These are phyloP conservation scores for Trissolcus basalis DNA, from an alignment of 1,140 invertebrate genomes.

Conservation along the genomic window DNA sequence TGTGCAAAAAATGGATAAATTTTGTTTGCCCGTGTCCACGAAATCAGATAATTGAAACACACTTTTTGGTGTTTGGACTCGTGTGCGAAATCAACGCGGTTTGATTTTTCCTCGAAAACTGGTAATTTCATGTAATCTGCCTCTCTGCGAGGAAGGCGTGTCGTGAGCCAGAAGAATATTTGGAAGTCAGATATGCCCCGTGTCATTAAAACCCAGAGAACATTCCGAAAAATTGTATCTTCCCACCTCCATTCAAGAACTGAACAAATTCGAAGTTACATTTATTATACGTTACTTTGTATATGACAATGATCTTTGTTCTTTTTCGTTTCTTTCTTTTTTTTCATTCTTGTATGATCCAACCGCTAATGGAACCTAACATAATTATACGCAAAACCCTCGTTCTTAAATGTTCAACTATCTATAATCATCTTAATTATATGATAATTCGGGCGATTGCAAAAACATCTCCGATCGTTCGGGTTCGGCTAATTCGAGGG, in stretches of 20 bases:
- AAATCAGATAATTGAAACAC: too few species aligned
- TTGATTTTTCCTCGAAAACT: constrained; percentile 51
- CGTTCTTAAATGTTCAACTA: constrained; percentile 20
- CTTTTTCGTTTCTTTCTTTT: constrained; percentile 1
- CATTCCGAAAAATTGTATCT: constrained; percentile 45
- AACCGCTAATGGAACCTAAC: constrained; percentile 11
- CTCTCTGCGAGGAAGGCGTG: constrained; percentile 52
- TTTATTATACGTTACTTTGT: constrained; percentile 29
- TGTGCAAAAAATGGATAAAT: too few species aligned
- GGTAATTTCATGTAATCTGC: constrained; percentile 56
- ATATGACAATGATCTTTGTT: constrained; percentile 25
- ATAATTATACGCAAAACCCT: constrained; percentile 29
- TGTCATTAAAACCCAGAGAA: constrained; percentile 45
- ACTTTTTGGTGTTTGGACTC: constrained; percentile 3
- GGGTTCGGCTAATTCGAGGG: neutral
- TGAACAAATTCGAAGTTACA: constrained; percentile 37
- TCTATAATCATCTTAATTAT: constrained; percentile 35
- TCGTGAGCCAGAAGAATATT: constrained; percentile 47
- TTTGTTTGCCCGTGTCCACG: too few species aligned
- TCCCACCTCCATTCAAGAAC: too few species aligned
- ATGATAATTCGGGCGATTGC: constrained; percentile 17
- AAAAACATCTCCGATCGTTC: constrained; percentile 2
- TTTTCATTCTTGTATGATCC: constrained; percentile 14
- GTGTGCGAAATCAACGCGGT: constrained; percentile 43
- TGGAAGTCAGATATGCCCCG: constrained; percentile 40